Evolutionary conservation across 2,888 invertebrate species (phyloP).

Genomic region (Chrysodeixis includens): DNA sequence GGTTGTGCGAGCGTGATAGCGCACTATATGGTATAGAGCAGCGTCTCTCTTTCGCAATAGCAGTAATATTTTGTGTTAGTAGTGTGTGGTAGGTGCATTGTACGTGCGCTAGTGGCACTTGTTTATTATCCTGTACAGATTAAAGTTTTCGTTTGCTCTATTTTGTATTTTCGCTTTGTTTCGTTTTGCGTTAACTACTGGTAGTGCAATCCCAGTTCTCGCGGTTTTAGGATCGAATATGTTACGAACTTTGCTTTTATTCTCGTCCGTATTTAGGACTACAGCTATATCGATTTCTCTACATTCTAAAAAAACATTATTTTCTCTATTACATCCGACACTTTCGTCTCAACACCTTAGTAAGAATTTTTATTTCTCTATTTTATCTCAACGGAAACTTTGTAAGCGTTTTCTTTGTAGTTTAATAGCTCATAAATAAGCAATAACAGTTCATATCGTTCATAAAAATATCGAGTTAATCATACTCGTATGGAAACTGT

Average conservation of each 20-base stretch:
- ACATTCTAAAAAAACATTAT: no score
- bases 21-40: slow-evolving; percentile 1
- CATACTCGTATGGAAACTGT: background rate
- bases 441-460: background rate
- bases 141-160: background rate
- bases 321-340: no score
- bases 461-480: background rate
- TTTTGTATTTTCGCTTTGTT: background rate
- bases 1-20: no score
- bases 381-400: background rate
- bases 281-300: no score
- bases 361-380: background rate
- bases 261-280: background rate
- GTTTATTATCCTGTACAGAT: slow-evolving; percentile 8
- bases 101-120: background rate
- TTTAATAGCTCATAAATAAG: background rate
- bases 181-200: background rate
- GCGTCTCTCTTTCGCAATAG: no score
- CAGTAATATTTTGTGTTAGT: no score
- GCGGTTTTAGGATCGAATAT: background rate
- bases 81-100: slow-evolving; percentile 6
- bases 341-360: no score
- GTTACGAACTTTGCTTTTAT: background rate
- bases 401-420: background rate
- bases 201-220: background rate